phyloP scores from a whole-genome alignment of 2,113 vertebrate genomes.

The Paramisgurnus dabryanus region DNA sequence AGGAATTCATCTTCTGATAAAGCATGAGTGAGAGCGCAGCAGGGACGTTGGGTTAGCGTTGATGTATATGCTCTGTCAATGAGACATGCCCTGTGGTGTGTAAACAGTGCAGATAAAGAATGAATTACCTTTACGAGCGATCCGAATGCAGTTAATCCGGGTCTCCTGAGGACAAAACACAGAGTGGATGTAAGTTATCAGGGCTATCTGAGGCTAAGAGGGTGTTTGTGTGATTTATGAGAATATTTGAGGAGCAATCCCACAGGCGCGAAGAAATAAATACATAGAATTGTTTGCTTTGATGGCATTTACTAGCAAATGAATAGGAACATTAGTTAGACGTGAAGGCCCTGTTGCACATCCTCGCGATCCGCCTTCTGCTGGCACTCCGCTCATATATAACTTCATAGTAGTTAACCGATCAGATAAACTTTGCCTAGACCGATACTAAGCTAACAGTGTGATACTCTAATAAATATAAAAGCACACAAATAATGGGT shows the following conservation, averaged over 20 bases:
- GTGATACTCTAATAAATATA: too few species aligned
- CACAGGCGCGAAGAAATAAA: not conserved
- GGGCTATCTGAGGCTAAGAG: slow-evolving; percentile 3
- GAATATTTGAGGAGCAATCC: slow-evolving; percentile 3
- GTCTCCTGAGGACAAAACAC: slow-evolving; percentile 78
- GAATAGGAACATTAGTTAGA: not conserved
- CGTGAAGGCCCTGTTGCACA: not conserved
- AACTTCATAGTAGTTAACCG: too few species aligned
- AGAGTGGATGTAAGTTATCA: slow-evolving; percentile 39
- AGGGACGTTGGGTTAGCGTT: slow-evolving; percentile 6
- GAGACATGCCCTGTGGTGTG: not conserved
- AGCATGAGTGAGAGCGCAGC: slow-evolving; percentile 19
- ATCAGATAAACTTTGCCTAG: too few species aligned
- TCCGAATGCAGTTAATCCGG: slow-evolving; percentile 89
- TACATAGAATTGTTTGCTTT: not conserved
- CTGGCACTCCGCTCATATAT: too few species aligned
- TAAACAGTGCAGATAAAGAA: slow-evolving; percentile 30
- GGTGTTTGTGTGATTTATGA: slow-evolving; percentile 3
- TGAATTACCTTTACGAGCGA: slow-evolving; percentile 91
- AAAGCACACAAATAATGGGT: too few species aligned
- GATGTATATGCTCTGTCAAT: slow-evolving; percentile 1
- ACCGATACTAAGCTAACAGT: too few species aligned
- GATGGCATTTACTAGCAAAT: slow-evolving; percentile 9
- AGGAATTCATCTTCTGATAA: not conserved
- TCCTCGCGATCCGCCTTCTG: too few species aligned